Evolutionary conservation across 2,888 invertebrate genomes (phyloP).

Genomic region (Sepiola atlantica): DNA sequence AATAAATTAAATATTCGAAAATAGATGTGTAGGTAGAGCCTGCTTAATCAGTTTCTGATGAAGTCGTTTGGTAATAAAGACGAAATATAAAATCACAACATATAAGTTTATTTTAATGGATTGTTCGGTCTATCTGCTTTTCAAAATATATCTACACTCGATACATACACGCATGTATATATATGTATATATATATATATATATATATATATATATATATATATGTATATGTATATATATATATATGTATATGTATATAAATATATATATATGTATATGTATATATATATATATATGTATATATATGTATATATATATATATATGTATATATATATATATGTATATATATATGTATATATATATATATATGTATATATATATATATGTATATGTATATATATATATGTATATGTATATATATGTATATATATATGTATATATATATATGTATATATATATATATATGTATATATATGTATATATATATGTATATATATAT

Average conservation of each 20-base stretch:
- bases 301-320: background rate
- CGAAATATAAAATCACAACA: too few relatives aligned
- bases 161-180: background rate
- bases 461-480: too few relatives aligned
- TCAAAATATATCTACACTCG: too few relatives aligned
- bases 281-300: background rate
- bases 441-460: too few relatives aligned
- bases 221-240: background rate
- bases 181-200: background rate
- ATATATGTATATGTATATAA: background rate
- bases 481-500: background rate
- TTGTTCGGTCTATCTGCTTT: too few relatives aligned
- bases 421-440: background rate
- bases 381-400: background rate
- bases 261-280: background rate
- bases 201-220: constrained; percentile 15
- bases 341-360: background rate
- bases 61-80: too few relatives aligned
- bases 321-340: background rate
- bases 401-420: background rate
- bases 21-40: too few relatives aligned
- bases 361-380: constrained; percentile 6
- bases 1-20: too few relatives aligned
- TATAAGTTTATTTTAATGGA: too few relatives aligned
- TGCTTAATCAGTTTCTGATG: too few relatives aligned